Percentiles rank a stretch among this genome's conserved stretches.
phyloP scores from a whole-genome alignment of 2,888 invertebrate species.

The Alsophila aescularia region DNA sequence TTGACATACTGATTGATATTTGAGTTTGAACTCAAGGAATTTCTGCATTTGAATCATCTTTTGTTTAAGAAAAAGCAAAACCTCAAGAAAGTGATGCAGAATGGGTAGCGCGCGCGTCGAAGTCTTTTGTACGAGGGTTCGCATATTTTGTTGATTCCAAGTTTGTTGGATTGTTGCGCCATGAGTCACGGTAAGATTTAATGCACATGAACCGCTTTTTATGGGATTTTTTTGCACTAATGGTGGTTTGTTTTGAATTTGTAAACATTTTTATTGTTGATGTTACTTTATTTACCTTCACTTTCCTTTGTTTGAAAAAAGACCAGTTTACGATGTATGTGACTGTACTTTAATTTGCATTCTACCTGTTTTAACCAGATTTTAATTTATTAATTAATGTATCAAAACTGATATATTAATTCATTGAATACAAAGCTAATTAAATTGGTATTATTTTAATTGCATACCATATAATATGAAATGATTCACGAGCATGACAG shows the following conservation, averaged over 20 bases:
- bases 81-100: constrained; percentile 16
- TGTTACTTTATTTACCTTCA: neutral
- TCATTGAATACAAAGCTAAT: too few species aligned
- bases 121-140: constrained; percentile 27
- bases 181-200: constrained; percentile 10
- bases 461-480: too few species aligned
- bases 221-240: constrained; percentile 7
- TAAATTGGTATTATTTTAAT: too few species aligned
- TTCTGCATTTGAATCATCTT: constrained; percentile 1
- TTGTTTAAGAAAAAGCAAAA: constrained; percentile 19
- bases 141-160: constrained; percentile 1
- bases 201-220: constrained; percentile 6
- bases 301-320: neutral
- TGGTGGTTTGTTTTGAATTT: neutral
- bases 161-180: constrained; percentile 7
- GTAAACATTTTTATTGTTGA: too few species aligned
- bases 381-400: too few species aligned
- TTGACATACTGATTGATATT: constrained; percentile 4
- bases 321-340: too few species aligned
- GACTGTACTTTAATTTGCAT: too few species aligned
- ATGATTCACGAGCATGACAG: too few species aligned
- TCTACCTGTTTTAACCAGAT: too few species aligned
- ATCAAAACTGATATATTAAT: too few species aligned
- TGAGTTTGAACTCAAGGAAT: constrained; percentile 2
- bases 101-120: constrained; percentile 28